A percentile compares a stretch with the other conserved stretches of the same genome.
Conservation (phyloP, 2,113 vertebrate species). For the Bubalus kerabau region DNA sequence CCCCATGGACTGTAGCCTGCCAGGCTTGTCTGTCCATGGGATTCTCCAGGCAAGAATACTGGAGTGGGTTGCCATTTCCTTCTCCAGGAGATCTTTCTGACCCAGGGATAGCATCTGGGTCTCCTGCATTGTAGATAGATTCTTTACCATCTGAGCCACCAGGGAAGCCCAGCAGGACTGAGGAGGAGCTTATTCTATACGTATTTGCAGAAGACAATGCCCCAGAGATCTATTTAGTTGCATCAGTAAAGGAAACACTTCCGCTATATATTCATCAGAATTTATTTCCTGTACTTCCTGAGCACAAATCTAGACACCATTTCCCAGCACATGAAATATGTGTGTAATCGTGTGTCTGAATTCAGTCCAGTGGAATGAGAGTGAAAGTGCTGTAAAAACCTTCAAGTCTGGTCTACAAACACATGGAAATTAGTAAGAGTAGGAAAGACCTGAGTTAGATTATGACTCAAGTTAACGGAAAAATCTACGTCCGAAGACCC, state of each 20-base stretch:
- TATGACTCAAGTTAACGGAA: background rate
- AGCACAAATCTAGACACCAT: background rate
- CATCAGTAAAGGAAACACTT: background rate
- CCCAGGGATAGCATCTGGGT: background rate
- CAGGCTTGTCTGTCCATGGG: background rate
- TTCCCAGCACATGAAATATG: background rate
- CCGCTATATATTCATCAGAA: background rate
- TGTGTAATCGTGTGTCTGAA: background rate
- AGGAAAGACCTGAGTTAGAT: background rate
- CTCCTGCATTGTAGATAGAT: background rate
- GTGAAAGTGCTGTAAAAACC: background rate
- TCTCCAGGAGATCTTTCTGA: background rate
- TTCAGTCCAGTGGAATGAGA: background rate
- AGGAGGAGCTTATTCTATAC: background rate
- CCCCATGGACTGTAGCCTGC: background rate
- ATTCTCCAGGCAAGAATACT: background rate
- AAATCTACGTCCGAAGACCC: background rate
- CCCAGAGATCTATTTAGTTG: background rate
- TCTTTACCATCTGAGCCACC: background rate
- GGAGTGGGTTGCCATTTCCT: background rate
- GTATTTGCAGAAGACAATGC: background rate
- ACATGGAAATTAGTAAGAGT: background rate
- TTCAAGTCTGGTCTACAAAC: too few relatives aligned
- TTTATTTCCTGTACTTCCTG: background rate
- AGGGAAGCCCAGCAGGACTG: background rate